phyloP scores from a whole-genome alignment of 1,140 invertebrate species.

The Orussus abietinus region DNA sequence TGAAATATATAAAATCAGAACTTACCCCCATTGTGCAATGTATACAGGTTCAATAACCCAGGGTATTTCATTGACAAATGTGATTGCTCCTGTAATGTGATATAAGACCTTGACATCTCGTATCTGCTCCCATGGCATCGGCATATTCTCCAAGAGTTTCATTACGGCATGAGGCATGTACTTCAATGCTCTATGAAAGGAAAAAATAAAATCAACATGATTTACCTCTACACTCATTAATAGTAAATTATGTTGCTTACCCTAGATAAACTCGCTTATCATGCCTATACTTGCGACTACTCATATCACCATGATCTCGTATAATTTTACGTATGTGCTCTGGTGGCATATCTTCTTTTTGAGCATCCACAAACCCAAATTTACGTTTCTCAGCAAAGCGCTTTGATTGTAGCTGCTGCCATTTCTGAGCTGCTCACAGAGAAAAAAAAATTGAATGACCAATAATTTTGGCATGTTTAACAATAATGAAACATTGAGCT shows the following conservation, averaged over 20 bases:
- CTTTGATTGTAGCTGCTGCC: slow-evolving; percentile 97
- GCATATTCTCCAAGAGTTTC: slow-evolving; percentile 99
- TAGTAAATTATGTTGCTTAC: slow-evolving; percentile 45
- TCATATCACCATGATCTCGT: slow-evolving; percentile 99
- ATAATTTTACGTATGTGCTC: slow-evolving; percentile 99
- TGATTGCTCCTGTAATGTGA: slow-evolving; percentile 99
- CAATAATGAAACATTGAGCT: too few species aligned
- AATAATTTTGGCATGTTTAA: too few species aligned
- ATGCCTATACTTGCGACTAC: slow-evolving; percentile 95
- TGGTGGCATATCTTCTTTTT: slow-evolving; percentile 99
- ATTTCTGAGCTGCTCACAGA: slow-evolving; percentile 85
- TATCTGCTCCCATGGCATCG: slow-evolving; percentile 99
- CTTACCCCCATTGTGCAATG: slow-evolving; percentile 97
- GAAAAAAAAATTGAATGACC: slow-evolving; percentile 18
- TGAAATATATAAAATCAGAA: slow-evolving; percentile 10
- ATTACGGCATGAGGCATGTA: slow-evolving; percentile 99
- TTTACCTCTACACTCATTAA: slow-evolving; percentile 2
- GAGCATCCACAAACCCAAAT: slow-evolving; percentile 97
- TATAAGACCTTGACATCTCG: slow-evolving; percentile 96
- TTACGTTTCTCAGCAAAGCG: slow-evolving; percentile 97
- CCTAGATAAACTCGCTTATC: slow-evolving; percentile 99
- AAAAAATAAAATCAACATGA: slow-evolving; percentile 18
- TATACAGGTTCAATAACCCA: slow-evolving; percentile 99
- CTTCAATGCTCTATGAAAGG: slow-evolving; percentile 77
- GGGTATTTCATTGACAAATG: slow-evolving; percentile 99